Percentiles rank a stretch among this genome's conserved stretches.
These are phyloP conservation scores for Aegypius monachus DNA, from an alignment of 2,113 vertebrate genomes.

Conservation along the genomic window DNA sequence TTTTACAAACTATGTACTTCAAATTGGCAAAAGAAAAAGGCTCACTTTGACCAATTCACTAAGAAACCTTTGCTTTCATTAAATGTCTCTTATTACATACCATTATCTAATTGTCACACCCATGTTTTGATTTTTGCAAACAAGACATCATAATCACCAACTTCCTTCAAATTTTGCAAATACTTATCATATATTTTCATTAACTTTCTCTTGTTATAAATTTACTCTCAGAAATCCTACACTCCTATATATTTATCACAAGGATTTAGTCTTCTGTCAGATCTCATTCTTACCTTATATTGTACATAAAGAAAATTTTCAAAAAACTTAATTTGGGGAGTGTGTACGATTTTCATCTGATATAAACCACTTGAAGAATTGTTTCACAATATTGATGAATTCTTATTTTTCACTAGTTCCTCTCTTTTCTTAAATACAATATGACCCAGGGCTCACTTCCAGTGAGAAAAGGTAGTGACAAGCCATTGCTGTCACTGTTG, in stretches of 20 bases:
- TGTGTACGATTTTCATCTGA: background rate
- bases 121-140: background rate
- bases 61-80: background rate
- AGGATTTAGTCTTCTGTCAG: background rate
- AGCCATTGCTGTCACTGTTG: background rate
- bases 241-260: background rate
- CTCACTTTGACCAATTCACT: background rate
- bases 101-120: background rate
- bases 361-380: background rate
- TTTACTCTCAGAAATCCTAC: background rate
- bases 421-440: background rate
- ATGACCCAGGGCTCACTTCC: background rate
- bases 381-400: background rate
- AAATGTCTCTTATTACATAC: background rate
- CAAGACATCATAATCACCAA: background rate
- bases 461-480: background rate
- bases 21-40: background rate
- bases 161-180: background rate
- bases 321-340: background rate
- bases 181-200: background rate
- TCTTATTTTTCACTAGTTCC: background rate
- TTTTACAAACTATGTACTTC: background rate
- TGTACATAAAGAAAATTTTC: background rate
- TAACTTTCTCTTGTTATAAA: background rate
- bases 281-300: background rate